Evolutionary conservation across 2,888 invertebrate species (phyloP).

Genomic region (Coecobrya sp.): DNA sequence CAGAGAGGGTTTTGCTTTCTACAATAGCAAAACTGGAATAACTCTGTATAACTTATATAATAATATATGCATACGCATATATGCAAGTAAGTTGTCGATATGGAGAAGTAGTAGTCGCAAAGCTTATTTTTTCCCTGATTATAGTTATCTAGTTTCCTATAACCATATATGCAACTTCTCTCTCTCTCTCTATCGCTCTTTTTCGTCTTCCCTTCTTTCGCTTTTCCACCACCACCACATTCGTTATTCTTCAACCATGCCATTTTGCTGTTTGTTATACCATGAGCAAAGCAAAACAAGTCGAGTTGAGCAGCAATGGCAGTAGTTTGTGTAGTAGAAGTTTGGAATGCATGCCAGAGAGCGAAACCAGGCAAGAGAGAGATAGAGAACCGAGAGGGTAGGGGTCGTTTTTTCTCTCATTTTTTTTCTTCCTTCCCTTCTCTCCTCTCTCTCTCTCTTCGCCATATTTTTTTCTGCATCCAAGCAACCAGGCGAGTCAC

Average conservation of each 20-base stretch:
- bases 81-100: background rate
- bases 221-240: constrained; percentile 42
- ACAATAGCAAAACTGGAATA: constrained; percentile 10
- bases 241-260: constrained; percentile 38
- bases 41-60: background rate
- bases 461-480: constrained; percentile 72
- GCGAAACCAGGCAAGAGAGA: constrained; percentile 17
- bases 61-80: constrained; percentile 3
- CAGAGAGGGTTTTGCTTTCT: constrained; percentile 28
- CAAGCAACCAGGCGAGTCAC: constrained; percentile 74
- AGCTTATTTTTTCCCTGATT: background rate
- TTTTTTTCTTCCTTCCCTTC: constrained; percentile 37
- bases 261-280: constrained; percentile 35
- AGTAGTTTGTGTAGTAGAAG: too few species aligned
- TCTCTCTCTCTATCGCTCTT: background rate
- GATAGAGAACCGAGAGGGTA: constrained; percentile 23
- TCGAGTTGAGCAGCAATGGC: background rate
- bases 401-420: constrained; percentile 62
- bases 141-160: constrained; percentile 47
- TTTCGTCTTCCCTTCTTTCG: constrained; percentile 46
- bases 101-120: background rate
- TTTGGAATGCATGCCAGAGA: constrained; percentile 24
- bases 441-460: constrained; percentile 42
- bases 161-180: constrained; percentile 16
- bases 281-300: constrained; percentile 20